Evolutionary conservation across 2,797 vertebrate species (phyloP).

Genomic region (Rhadinocentrus ornatus): DNA sequence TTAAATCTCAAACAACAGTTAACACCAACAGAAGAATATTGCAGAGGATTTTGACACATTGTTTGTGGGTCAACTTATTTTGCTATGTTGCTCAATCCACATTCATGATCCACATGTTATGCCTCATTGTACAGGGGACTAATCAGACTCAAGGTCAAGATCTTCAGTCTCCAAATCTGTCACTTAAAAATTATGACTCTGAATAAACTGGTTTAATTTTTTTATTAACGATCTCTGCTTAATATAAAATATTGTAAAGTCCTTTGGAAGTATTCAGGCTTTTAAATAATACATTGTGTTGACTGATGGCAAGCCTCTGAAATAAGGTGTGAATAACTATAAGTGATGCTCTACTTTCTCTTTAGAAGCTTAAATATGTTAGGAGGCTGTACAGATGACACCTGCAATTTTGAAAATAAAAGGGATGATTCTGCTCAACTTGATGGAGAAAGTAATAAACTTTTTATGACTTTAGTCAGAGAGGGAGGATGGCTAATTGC

Average conservation of each 20-base stretch:
- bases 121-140: too few relatives aligned
- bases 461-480: conserved; percentile 16
- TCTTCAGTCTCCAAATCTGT: neutral
- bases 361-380: conserved; percentile 9
- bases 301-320: neutral
- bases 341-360: conserved; percentile 12
- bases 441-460: conserved; percentile 26
- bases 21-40: too few relatives aligned
- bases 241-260: conserved; percentile 8
- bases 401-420: neutral
- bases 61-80: too few relatives aligned
- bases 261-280: neutral
- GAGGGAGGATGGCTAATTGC: conserved; percentile 1
- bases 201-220: conserved; percentile 5
- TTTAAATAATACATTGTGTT: neutral
- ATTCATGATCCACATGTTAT: too few relatives aligned
- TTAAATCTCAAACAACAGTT: too few relatives aligned
- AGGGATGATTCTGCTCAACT: conserved; percentile 22
- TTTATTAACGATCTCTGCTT: neutral
- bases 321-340: neutral
- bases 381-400: neutral
- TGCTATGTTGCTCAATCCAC: too few relatives aligned
- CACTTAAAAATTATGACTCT: neutral
- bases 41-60: too few relatives aligned
- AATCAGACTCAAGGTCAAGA: neutral